These are phyloP conservation scores for Sterna hirundo DNA, from an alignment of 2,113 vertebrate genomes.

Conservation along the genomic window DNA sequence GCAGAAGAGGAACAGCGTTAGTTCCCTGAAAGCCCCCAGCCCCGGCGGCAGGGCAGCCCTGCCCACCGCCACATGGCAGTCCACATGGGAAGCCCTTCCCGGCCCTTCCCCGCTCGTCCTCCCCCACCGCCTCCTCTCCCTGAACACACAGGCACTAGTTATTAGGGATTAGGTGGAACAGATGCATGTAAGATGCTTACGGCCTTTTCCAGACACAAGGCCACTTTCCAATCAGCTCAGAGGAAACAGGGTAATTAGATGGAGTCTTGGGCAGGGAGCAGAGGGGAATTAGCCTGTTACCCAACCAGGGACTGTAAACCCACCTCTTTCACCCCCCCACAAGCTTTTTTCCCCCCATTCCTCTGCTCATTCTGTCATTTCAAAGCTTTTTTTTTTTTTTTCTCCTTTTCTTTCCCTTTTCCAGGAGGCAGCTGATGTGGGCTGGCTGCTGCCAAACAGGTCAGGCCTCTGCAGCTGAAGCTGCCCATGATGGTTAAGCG, in stretches of 20 bases:
- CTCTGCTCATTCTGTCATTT: not conserved
- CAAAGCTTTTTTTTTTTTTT: not conserved
- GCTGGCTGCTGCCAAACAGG: conserved; percentile 28
- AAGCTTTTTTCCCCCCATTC: not conserved
- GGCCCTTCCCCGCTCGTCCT: not conserved
- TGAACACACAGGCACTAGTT: conserved; percentile 51
- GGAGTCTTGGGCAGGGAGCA: conserved; percentile 4
- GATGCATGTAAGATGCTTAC: conserved; percentile 73
- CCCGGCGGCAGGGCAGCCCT: not conserved
- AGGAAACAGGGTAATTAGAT: conserved; percentile 66
- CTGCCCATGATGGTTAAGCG: not conserved
- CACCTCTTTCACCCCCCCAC: not conserved
- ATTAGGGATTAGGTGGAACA: conserved; percentile 72
- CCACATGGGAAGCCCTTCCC: conserved; percentile 10
- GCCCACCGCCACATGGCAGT: not conserved
- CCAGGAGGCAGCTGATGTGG: conserved; percentile 24
- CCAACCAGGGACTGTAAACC: not conserved
- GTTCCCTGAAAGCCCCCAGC: not conserved
- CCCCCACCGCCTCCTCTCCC: not conserved
- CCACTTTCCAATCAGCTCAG: conserved; percentile 71
- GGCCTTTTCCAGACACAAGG: conserved; percentile 69
- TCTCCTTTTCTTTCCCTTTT: not conserved
- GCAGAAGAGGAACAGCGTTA: not conserved
- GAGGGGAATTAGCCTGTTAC: conserved; percentile 22
- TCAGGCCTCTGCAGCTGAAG: conserved; percentile 30